Conservation (phyloP, 2,113 vertebrate genomes). For the Gymnocephalus cernua region DNA sequence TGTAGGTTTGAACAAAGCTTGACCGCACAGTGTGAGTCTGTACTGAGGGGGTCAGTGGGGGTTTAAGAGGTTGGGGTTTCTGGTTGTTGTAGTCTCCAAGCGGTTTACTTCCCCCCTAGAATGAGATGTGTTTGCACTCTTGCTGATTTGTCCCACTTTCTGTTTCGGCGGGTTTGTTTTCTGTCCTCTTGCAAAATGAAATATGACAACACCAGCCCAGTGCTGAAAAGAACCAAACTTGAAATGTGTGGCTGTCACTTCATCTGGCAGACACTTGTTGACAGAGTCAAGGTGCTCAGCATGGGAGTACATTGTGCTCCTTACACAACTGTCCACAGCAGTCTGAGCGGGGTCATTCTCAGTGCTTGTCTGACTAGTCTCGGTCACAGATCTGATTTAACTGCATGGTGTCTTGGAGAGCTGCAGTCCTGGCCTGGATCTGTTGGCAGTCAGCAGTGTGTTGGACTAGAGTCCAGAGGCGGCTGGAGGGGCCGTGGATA, state of each 20-base stretch:
- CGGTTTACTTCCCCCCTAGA: not conserved
- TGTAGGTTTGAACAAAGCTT: not conserved
- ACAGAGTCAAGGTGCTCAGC: slow-evolving; percentile 39
- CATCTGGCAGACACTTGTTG: slow-evolving; percentile 20
- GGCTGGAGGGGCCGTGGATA: slow-evolving; percentile 58
- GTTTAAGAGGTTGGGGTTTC: slow-evolving; percentile 2
- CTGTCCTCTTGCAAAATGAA: slow-evolving; percentile 14
- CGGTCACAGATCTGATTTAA: slow-evolving; percentile 34
- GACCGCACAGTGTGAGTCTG: not conserved
- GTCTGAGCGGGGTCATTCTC: slow-evolving; percentile 28
- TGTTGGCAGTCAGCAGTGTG: slow-evolving; percentile 66
- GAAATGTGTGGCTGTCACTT: slow-evolving; percentile 11
- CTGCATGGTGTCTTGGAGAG: slow-evolving; percentile 35
- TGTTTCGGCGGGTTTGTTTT: slow-evolving; percentile 40
- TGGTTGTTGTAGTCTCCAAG: slow-evolving; percentile 33
- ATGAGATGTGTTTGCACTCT: slow-evolving; percentile 3
- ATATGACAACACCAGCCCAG: slow-evolving; percentile 4
- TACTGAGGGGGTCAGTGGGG: not conserved
- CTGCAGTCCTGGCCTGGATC: slow-evolving; percentile 54
- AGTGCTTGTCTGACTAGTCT: slow-evolving; percentile 9
- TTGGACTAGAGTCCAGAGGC: slow-evolving; percentile 48
- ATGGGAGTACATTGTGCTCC: slow-evolving; percentile 1
- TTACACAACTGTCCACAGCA: slow-evolving; percentile 15
- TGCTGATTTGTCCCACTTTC: slow-evolving; percentile 25
- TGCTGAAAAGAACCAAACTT: slow-evolving; percentile 11